Evolutionary conservation across 2,888 invertebrate genomes (phyloP), one percentile per base, ranked within the genome.

Genomic region (Xylota segnis): DNA sequence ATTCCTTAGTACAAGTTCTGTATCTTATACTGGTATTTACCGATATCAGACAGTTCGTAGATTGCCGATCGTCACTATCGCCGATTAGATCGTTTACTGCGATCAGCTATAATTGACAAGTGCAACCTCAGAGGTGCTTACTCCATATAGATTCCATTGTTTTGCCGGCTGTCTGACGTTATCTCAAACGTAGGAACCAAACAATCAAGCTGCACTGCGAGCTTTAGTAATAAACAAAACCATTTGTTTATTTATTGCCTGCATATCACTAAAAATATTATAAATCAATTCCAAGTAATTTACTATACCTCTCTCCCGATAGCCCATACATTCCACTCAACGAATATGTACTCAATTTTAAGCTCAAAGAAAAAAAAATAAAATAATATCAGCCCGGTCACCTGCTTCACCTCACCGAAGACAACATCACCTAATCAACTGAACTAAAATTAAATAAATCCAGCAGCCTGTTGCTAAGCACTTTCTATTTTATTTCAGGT

Each of bases 401-500:
- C 34, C 58, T 34, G 58, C 12, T 34, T 58, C 58, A 58, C 58
- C 27, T 27, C n/a, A n/a, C 59, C 14, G 12, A 61, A 12, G 45
- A 12, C 12, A 74, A 4, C 23, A 27, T 47, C 32, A 43, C 34
- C 58, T 47, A 40, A 72, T 72, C 23, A 59, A 54, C 37, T 72
- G 27, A 32, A 54, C 52, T 32, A 37, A 50, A 72, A 52, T 59
- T 27, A 61, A 74, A 18, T 23, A n/a, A 34, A 37, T 12, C 5
- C 58, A 23, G 9, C 1, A 58, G 34, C 16, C 65, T 75, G 75
- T 75, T 75, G 75, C 75, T 65, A 75, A 75, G 65, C 75, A 75
- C 75, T 65, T 75, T 75, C 75, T 65, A 75, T 14, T 50, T 4
- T 50, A 23, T 72, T 61, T 56, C 45, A 43, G 23, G 18, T 40